Conservation (phyloP, 1,140 invertebrate species). For the Eubasilissa regina region DNA sequence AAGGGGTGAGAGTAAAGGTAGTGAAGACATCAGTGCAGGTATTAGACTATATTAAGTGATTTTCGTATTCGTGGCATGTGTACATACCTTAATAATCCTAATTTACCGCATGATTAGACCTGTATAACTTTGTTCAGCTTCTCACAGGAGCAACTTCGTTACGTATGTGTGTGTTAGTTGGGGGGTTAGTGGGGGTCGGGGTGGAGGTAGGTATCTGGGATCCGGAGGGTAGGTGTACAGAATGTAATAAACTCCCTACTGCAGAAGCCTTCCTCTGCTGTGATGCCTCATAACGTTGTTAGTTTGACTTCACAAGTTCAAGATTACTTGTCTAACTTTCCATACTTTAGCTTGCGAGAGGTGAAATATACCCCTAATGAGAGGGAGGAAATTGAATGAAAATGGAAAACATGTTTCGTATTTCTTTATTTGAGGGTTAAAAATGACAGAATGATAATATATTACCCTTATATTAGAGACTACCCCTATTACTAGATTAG, state of each 20-base stretch:
- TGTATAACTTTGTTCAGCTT: slow-evolving; percentile 54
- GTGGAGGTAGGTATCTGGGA: not conserved
- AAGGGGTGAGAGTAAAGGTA: too few relatives aligned
- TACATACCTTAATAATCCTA: slow-evolving; percentile 56
- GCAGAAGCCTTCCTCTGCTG: not conserved
- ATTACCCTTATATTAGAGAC: too few relatives aligned
- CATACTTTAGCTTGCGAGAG: not conserved
- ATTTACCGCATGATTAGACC: slow-evolving; percentile 60
- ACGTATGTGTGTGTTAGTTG: slow-evolving; percentile 37
- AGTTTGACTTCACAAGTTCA: slow-evolving; percentile 40
- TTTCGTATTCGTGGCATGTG: slow-evolving; percentile 52
- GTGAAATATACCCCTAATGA: slow-evolving; percentile 15
- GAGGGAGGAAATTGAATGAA: not conserved
- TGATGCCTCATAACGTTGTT: slow-evolving; percentile 32
- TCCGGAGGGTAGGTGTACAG: slow-evolving; percentile 9
- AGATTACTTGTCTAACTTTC: slow-evolving; percentile 31
- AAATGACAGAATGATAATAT: too few relatives aligned
- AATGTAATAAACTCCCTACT: slow-evolving; percentile 32
- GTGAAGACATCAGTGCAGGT: slow-evolving; percentile 11
- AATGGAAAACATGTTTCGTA: not conserved
- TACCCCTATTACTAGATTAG: too few relatives aligned
- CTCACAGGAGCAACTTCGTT: slow-evolving; percentile 54
- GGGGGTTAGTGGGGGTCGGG: not conserved
- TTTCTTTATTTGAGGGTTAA: too few relatives aligned
- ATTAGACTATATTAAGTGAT: slow-evolving; percentile 58